Conservation (phyloP, 2,797 vertebrate species). For the Paguma larvata region DNA sequence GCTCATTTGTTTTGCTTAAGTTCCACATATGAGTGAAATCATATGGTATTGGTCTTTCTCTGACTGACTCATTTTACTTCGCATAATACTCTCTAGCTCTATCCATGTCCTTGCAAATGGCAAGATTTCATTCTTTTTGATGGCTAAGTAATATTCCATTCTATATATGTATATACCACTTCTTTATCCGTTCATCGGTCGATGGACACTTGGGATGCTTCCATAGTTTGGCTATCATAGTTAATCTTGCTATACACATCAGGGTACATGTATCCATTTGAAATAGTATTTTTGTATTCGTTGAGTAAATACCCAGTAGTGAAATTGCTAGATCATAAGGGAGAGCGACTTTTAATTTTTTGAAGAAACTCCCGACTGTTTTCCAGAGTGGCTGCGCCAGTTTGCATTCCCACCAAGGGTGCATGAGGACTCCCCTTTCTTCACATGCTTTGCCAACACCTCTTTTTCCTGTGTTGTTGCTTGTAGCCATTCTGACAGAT, state of each 20-base stretch:
- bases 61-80: neutral
- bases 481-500: neutral
- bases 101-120: neutral
- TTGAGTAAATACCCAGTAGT: neutral
- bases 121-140: neutral
- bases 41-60: neutral
- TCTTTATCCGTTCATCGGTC: neutral
- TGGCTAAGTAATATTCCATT: neutral
- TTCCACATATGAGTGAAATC: neutral
- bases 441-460: neutral
- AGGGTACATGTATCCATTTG: neutral
- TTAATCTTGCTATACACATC: neutral
- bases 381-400: neutral
- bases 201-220: neutral
- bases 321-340: neutral
- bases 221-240: neutral
- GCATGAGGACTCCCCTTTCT: neutral
- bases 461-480: neutral
- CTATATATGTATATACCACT: accelerated
- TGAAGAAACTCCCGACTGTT: neutral
- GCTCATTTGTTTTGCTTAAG: neutral
- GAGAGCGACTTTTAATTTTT: neutral
- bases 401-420: neutral
- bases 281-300: neutral
- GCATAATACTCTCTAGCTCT: neutral